Percentiles rank a stretch among this genome's conserved stretches.
phyloP scores from a whole-genome alignment of 2,113 vertebrate species.

The Myotis lucifugus region DNA sequence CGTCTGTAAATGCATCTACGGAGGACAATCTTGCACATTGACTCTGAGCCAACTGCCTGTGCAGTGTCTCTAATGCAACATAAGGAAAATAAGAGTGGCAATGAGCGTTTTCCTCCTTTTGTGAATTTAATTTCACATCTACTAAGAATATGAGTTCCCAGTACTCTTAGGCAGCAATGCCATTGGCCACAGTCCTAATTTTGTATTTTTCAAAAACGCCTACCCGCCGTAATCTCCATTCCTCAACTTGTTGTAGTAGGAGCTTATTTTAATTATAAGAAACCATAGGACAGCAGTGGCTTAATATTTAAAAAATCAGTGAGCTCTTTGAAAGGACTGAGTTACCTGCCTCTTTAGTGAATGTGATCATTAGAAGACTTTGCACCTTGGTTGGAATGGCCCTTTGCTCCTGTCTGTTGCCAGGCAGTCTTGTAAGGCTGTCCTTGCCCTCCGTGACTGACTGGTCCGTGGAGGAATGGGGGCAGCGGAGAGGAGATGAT shows the following conservation, averaged over 20 bases:
- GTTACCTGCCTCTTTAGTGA: not conserved
- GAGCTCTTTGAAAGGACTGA: not conserved
- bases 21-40: not conserved
- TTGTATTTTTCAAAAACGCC: not conserved
- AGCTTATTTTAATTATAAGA: not conserved
- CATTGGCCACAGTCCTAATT: not conserved
- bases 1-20: not conserved
- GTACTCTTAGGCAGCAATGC: not conserved
- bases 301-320: not conserved
- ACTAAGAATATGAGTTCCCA: not conserved
- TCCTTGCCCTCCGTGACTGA: not conserved
- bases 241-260: not conserved
- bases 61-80: not conserved
- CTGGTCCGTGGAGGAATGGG: not conserved
- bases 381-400: not conserved
- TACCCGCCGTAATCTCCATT: not conserved
- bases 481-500: not conserved
- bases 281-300: not conserved
- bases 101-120: not conserved
- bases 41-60: not conserved
- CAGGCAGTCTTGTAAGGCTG: not conserved
- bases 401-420: not conserved
- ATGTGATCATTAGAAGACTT: not conserved
- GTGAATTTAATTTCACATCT: not conserved
- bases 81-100: not conserved